phyloP scores from a whole-genome alignment of 2,888 invertebrate genomes.

The Heteromurus nitidus region DNA sequence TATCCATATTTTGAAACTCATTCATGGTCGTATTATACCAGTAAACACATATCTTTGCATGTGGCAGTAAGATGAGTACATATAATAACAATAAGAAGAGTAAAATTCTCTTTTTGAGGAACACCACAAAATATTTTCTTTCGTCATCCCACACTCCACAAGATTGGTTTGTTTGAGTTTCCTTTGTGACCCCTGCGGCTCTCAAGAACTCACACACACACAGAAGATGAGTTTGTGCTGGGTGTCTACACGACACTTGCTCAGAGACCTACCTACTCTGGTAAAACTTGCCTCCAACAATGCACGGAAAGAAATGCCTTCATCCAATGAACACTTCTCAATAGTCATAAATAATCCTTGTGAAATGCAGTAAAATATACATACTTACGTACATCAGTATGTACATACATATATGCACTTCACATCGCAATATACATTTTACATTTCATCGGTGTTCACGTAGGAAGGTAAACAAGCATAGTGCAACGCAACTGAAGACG shows the following conservation, averaged over 20 bases:
- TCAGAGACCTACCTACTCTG: slow-evolving; percentile 37
- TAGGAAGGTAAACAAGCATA: too few species aligned
- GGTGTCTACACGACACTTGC: slow-evolving; percentile 31
- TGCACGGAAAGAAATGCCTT: slow-evolving; percentile 35
- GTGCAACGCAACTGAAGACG: too few species aligned
- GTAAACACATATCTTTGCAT: not conserved
- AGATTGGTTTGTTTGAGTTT: slow-evolving; percentile 39
- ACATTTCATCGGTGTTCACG: too few species aligned
- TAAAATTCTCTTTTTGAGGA: not conserved
- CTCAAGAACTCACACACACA: slow-evolving; percentile 35
- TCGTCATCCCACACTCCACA: slow-evolving; percentile 3
- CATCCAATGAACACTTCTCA: slow-evolving; percentile 38
- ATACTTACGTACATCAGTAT: not conserved
- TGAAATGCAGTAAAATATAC: not conserved
- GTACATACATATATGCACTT: not conserved
- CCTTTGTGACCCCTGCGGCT: slow-evolving; percentile 60
- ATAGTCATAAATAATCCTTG: slow-evolving; percentile 36
- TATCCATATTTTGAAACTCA: not conserved
- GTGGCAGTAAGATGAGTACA: not conserved
- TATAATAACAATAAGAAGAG: not conserved
- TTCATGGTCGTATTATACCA: too few species aligned
- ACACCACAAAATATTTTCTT: slow-evolving; percentile 20
- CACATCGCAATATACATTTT: not conserved
- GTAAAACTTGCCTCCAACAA: slow-evolving; percentile 36
- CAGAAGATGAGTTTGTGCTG: too few species aligned